Evolutionary conservation across 2,888 invertebrate species (phyloP), one percentile per base, ranked within the genome.

Genomic region (Salticus scenicus): DNA sequence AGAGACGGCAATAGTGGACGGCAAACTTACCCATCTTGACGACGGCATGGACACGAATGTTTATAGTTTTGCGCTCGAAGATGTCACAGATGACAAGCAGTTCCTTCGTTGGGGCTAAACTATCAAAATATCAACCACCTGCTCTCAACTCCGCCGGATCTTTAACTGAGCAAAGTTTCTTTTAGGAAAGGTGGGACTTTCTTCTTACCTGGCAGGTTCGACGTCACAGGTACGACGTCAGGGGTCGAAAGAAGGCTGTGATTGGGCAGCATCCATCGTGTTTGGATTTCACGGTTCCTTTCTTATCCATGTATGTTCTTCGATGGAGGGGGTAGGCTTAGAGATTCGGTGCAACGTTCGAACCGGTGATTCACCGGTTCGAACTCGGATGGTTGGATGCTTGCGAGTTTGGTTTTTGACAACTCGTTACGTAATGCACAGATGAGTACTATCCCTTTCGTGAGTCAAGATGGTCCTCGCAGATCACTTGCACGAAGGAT

Each of bases 171-270:
- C 37, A 41, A 69, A 31, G 37, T 57, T 57, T 75, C 73, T 72
- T 64, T 47, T 41, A 70, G n/a, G 37, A 67, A 67, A 33, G 37
- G 67, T 33, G 71, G 28, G 64, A 71, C 72, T 83, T 76, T 70
- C 70, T 76, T 83, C 83, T 83, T 83, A 83, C 83, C 83, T 83
- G 76, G 82, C 75, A 74, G 67, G 81, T 66, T 66, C 75, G 37
- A 66, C 80, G 80, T 73, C 73, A 72, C 66, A 28, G 27, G 30
- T 37, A 12, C 24, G 57, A 57, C 57, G 37, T 37, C 24, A 24
- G 12, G 5, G n/a, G n/a, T n/a, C n/a, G n/a, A n/a, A n/a, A n/a
- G n/a, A n/a, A n/a, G n/a, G n/a, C 17, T 1, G 24, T 57, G 57
- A 57, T 57, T 24, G 57, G 57, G 24, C 24, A 17, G 57, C 17